phyloP scores from a whole-genome alignment of 2,113 vertebrate genomes.

The Cygnus atratus region DNA sequence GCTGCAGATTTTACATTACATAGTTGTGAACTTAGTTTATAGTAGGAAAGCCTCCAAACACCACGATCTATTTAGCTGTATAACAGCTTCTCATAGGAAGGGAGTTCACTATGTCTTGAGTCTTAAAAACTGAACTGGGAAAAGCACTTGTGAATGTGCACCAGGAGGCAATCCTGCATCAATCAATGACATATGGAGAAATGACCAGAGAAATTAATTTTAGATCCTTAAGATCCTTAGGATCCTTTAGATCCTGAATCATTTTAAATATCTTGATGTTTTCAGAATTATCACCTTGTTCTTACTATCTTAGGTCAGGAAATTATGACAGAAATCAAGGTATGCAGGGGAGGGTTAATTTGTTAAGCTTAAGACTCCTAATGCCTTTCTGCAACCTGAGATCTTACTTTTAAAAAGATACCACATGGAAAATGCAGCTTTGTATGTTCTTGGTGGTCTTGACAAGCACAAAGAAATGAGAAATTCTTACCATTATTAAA shows the following conservation, averaged over 20 bases:
- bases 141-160: background rate
- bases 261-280: background rate
- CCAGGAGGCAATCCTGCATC: background rate
- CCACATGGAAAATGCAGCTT: background rate
- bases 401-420: background rate
- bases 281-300: background rate
- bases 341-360: background rate
- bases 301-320: background rate
- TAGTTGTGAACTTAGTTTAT: background rate
- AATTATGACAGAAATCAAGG: background rate
- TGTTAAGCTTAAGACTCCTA: background rate
- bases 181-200: background rate
- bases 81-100: background rate
- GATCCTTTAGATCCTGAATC: background rate
- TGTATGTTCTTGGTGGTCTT: background rate
- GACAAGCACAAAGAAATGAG: background rate
- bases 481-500: background rate
- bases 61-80: background rate
- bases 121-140: background rate
- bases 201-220: background rate
- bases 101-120: background rate
- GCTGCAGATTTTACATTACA: background rate
- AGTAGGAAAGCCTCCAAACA: background rate
- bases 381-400: background rate
- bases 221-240: background rate